phyloP scores from a whole-genome alignment of 2,888 invertebrate species.

The Deilephila elpenor region DNA sequence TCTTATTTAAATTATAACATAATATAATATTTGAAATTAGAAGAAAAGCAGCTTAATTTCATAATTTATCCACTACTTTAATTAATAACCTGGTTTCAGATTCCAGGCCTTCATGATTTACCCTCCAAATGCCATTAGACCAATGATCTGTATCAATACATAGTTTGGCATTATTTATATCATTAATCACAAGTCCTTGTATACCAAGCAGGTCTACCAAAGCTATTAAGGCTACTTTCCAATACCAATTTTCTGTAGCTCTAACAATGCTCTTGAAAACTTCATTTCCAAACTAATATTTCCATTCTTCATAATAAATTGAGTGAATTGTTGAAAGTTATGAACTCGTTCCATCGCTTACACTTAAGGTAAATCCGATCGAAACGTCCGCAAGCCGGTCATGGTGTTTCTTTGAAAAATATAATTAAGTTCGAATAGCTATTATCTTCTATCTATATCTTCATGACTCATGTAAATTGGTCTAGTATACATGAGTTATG shows the following conservation, averaged over 20 bases:
- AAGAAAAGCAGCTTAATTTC: no score
- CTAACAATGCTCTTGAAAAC: constrained; percentile 11
- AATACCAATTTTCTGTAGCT: neutral
- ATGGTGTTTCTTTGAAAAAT: neutral
- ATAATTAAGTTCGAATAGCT: neutral
- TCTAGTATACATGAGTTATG: no score
- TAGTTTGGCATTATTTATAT: neutral
- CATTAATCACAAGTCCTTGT: neutral
- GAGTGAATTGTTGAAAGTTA: neutral
- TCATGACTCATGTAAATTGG: no score
- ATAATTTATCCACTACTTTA: no score
- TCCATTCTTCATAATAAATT: constrained; percentile 1
- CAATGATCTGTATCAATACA: neutral
- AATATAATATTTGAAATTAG: no score
- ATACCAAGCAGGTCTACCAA: neutral
- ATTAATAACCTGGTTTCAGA: no score
- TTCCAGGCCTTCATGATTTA: no score
- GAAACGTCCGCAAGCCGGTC: neutral
- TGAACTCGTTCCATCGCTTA: neutral
- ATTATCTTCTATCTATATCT: no score
- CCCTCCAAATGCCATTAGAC: no score
- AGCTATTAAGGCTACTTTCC: neutral
- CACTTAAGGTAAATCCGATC: neutral
- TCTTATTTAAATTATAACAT: no score
- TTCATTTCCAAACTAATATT: constrained; percentile 22